phyloP scores from a whole-genome alignment of 2,888 invertebrate species.

The Netelia inedita region DNA sequence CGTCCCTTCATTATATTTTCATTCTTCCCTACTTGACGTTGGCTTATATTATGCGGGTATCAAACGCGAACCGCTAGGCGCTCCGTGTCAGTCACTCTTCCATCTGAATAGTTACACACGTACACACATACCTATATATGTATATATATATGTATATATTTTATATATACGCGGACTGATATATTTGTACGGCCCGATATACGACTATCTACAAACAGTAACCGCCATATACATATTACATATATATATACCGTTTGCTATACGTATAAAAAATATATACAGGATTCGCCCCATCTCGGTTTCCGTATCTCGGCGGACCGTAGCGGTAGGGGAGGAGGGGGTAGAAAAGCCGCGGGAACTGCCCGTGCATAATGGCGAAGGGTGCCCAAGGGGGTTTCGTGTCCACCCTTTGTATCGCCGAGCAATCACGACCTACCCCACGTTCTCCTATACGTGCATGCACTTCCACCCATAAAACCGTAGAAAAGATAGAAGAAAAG shows the following conservation, averaged over 20 bases:
- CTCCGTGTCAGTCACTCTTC: slow-evolving; percentile 63
- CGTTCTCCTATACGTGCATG: slow-evolving; percentile 69
- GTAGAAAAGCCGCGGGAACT: slow-evolving; percentile 70
- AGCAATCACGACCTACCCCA: slow-evolving; percentile 85
- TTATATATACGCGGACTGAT: background rate
- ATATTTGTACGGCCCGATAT: slow-evolving; percentile 17
- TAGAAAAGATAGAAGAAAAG: slow-evolving; percentile 21
- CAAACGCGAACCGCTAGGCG: slow-evolving; percentile 59
- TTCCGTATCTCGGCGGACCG: slow-evolving; percentile 66
- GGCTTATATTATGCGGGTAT: slow-evolving; percentile 66
- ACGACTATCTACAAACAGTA: background rate
- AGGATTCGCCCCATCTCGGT: slow-evolving; percentile 40
- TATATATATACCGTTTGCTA: background rate
- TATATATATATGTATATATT: slow-evolving; percentile 4
- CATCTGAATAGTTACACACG: slow-evolving; percentile 53
- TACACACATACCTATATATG: background rate
- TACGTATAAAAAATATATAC: background rate
- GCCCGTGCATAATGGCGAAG: slow-evolving; percentile 76
- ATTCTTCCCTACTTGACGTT: slow-evolving; percentile 69
- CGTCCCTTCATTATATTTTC: slow-evolving; percentile 68
- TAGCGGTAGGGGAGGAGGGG: slow-evolving; percentile 36
- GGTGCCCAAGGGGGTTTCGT: slow-evolving; percentile 80
- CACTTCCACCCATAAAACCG: slow-evolving; percentile 23
- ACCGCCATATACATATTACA: background rate
- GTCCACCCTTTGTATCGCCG: slow-evolving; percentile 85